A percentile compares a stretch with the other conserved stretches of the same genome.
Evolutionary conservation across 2,797 vertebrate species (phyloP).

Genomic region (Fringilla coelebs): DNA sequence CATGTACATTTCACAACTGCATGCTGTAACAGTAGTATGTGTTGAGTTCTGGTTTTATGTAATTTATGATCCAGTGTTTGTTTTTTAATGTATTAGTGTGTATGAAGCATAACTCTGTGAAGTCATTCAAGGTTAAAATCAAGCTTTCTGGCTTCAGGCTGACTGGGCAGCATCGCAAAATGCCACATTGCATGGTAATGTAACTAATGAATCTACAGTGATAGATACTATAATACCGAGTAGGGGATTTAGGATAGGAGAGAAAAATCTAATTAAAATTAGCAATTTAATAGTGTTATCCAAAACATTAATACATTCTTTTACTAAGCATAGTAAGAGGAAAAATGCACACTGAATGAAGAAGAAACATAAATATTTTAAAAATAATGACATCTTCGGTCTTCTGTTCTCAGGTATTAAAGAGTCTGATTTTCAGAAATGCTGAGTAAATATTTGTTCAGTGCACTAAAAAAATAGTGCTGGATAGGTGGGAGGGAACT

Average conservation of each 20-base stretch:
- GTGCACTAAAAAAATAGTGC: not conserved
- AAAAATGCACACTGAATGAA: not conserved
- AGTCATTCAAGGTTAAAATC: constrained; percentile 49
- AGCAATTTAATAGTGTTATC: not conserved
- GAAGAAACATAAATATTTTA: not conserved
- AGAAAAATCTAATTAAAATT: not conserved
- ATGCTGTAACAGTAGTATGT: not conserved
- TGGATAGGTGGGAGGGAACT: not conserved
- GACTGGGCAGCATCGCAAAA: not conserved
- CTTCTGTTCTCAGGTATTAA: not conserved
- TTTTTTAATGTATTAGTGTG: not conserved
- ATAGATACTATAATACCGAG: not conserved
- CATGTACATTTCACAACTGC: not conserved
- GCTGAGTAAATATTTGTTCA: not conserved
- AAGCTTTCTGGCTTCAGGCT: constrained; percentile 32
- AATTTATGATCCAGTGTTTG: not conserved
- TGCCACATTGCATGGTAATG: not conserved
- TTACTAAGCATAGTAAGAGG: not conserved
- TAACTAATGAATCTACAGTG: not conserved
- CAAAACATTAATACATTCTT: not conserved
- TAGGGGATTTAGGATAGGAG: not conserved
- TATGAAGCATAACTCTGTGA: not conserved
- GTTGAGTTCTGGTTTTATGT: not conserved
- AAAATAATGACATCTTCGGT: not conserved
- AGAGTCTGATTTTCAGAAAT: not conserved